Evolutionary conservation across 2,797 vertebrate species (phyloP), one percentile per base, ranked within the genome.

Genomic region (Toxotes lorentzi): DNA sequence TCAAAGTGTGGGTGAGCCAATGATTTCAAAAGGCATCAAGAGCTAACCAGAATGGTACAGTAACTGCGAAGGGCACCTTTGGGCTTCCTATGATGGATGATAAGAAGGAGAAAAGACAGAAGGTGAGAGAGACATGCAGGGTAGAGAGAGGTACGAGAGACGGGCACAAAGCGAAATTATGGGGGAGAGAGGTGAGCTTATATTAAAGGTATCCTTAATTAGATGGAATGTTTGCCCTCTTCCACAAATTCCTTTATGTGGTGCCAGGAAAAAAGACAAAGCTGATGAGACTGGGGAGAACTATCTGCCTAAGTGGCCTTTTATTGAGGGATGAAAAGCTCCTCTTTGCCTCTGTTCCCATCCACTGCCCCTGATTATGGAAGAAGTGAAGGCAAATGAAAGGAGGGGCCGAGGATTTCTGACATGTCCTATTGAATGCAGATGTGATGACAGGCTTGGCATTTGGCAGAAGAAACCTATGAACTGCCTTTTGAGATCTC

Each of bases 271-370:
- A 79, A 85, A 88, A 89, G 76, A 89, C 80, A 89, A 88, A 91
- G 86, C 90, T 78, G 86, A 93, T 83, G 88, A 93, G 88, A 92
- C 86, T 92, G 84, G 85, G 91, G 88, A 92, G 92, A 89, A 92
- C 89, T 91, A 92, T 93, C 87, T 86, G 86, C 89, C 88, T 94
- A 94, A 95, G 91, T 93, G 94, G 91, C 87, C 92, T 93, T 94
- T 95, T 93, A 94, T 95, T 93, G 87, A 85, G 88, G 92, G 89
- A 93, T 93, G 89, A 94, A 95, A 94, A 81, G 86, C 84, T 93
- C 82, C 79, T 93, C 86, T 87, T 93, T 85, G 88, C 80, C 64
- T 79, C 82, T 83, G 86, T 91, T 91, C 85, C 84, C 87, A 88
- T 80, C 73, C 78, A 79, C 84, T 88, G 84, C 70, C 79, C 86